Evolutionary conservation across 1,140 invertebrate species (phyloP).

Genomic region (Philotrypesis tridentata): DNA sequence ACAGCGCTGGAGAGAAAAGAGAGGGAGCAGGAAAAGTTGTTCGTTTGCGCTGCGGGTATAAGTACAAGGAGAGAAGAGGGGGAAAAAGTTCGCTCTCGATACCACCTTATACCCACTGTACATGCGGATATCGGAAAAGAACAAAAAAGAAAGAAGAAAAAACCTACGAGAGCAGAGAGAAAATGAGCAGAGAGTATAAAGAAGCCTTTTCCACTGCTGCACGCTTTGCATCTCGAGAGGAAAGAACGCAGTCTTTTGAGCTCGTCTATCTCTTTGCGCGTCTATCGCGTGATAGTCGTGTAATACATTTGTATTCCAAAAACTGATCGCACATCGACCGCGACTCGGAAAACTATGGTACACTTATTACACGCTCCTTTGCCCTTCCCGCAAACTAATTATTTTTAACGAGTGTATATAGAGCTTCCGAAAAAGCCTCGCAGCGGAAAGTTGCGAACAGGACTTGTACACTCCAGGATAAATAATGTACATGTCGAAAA

Average conservation of each 20-base stretch:
- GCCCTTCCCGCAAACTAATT: not conserved
- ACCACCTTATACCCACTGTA: not conserved
- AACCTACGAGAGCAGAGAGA: not conserved
- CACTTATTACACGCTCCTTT: too few species aligned
- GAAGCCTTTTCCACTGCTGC: not conserved
- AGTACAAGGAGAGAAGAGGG: too few species aligned
- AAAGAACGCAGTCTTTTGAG: not conserved
- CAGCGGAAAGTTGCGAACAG: not conserved
- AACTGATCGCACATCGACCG: too few species aligned
- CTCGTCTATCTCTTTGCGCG: not conserved
- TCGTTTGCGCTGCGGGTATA: not conserved
- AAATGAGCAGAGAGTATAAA: not conserved
- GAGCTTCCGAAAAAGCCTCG: not conserved
- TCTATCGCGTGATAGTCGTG: not conserved
- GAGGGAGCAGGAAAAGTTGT: not conserved
- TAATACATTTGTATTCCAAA: too few species aligned
- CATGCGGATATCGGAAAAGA: not conserved
- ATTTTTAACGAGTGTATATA: constrained; percentile 3
- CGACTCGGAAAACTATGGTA: too few species aligned
- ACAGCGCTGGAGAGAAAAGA: not conserved
- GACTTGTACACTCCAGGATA: too few species aligned
- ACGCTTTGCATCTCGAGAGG: not conserved
- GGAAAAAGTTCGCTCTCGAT: constrained; percentile 14
- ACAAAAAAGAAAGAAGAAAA: not conserved
- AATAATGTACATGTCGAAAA: too few species aligned